Evolutionary conservation across 1,140 invertebrate genomes (phyloP), one percentile per base, ranked within the genome.

Genomic region (Atta cephalotes): DNA sequence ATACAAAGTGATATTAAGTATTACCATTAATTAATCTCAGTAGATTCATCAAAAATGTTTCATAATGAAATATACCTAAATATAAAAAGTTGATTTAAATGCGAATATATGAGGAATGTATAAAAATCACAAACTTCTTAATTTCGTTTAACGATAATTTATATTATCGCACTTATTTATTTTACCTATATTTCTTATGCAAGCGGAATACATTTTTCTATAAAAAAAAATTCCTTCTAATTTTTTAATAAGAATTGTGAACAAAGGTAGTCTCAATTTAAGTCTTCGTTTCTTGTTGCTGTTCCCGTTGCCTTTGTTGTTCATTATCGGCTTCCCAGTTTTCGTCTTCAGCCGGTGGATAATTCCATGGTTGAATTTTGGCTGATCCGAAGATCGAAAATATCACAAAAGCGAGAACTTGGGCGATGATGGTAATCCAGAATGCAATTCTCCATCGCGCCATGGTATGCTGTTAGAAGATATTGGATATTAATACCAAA

Each of bases 321-420:
- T 12, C 28, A 1, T 79, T 77, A 3, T 86, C 76, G 45, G 0
- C 53, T 2, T 88, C 74, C 79, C 53, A 53, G 7, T 79, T 62
- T 12, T 74, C 53, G 35, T 21, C 18, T 0, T 51, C 66, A 0
- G 0, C 2, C 0, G 28, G 28, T 31, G 92, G 92, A 84, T 96
- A 96, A 90, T 98, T 98, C 98, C 98, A 99, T 2, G 96, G 90
- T 94, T 99, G 98, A 86, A 98, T 97, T 90, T 98, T 97, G 0
- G 97, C 98, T 1, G 97, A 97, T 0, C 97, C 98, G 87, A 98
- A 98, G 14, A 97, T 92, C 0, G 95, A 94, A 93, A 97, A 99
- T 10, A 97, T 95, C 0, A 97, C 9, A 72, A 97, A 97, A 89
- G 98, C 97, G 2, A 97, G 88, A 1, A 96, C 77, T 90, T 98